A percentile compares a stretch with the other conserved stretches of the same genome.
Conservation (phyloP, 1,140 invertebrate genomes). For the Drosophila pseudoananassae region DNA sequence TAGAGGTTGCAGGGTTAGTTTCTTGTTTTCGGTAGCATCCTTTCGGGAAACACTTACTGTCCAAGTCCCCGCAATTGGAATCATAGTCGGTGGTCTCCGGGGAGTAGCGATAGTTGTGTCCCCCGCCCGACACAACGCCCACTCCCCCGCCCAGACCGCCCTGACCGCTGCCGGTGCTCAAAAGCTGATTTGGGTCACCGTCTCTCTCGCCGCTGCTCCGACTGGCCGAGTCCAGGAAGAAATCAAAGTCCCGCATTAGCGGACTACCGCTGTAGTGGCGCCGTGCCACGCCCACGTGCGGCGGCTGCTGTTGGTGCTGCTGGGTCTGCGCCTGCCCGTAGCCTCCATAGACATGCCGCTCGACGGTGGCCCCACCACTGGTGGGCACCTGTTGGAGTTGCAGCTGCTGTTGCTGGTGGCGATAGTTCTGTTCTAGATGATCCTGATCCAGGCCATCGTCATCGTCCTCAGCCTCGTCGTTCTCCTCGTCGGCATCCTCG, state of each 20-base stretch:
- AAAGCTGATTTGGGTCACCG: slow-evolving; percentile 74
- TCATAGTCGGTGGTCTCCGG: slow-evolving; percentile 98
- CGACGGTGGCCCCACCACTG: slow-evolving; percentile 13
- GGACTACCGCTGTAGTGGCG: slow-evolving; percentile 76
- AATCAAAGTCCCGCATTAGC: slow-evolving; percentile 80
- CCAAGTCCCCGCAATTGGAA: slow-evolving; percentile 93
- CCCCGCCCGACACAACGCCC: slow-evolving; percentile 46
- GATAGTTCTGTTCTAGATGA: slow-evolving; percentile 52
- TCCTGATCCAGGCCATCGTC: slow-evolving; percentile 58
- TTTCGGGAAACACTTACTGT: slow-evolving; percentile 85
- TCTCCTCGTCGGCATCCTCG: slow-evolving; percentile 57
- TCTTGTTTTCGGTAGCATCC: neutral
- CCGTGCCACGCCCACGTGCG: slow-evolving; percentile 24
- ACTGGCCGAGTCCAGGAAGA: slow-evolving; percentile 83
- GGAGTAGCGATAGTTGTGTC: slow-evolving; percentile 91
- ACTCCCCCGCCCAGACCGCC: slow-evolving; percentile 46
- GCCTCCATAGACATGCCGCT: slow-evolving; percentile 50
- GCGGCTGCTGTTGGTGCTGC: slow-evolving; percentile 30
- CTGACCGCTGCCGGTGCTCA: slow-evolving; percentile 61
- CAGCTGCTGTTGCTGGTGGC: slow-evolving; percentile 55
- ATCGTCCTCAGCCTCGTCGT: slow-evolving; percentile 68
- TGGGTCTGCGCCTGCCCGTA: slow-evolving; percentile 41
- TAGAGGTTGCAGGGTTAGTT: neutral
- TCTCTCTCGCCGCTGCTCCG: slow-evolving; percentile 77
- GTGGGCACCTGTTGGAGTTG: slow-evolving; percentile 9